Evolutionary conservation across 2,888 invertebrate genomes (phyloP).

Genomic region (Eupsilia transversa): DNA sequence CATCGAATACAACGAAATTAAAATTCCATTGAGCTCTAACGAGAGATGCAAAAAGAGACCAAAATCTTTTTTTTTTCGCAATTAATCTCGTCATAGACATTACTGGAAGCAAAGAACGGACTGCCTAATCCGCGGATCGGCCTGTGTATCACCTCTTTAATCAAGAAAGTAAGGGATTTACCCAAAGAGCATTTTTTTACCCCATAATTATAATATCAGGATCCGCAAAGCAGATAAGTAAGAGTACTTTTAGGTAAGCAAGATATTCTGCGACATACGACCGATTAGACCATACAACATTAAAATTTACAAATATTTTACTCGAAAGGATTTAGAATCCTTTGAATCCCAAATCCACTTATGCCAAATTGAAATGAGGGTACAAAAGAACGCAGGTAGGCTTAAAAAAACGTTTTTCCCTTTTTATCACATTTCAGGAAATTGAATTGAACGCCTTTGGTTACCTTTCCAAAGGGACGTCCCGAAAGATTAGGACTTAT

Average conservation of each 20-base stretch:
- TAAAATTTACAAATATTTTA: conserved; percentile 5
- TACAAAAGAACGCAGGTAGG: conserved; percentile 43
- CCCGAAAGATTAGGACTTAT: conserved; percentile 16
- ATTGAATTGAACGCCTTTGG: conserved; percentile 47
- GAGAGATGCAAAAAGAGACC: not conserved
- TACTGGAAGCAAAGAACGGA: not conserved
- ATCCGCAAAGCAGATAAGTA: conserved; percentile 50
- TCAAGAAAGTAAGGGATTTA: conserved; percentile 60
- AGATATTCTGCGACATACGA: conserved; percentile 42
- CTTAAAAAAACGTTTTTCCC: conserved; percentile 28
- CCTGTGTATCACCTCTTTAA: conserved; percentile 43
- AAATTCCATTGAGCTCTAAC: not conserved
- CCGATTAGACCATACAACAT: conserved; percentile 14
- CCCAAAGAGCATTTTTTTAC: conserved; percentile 42
- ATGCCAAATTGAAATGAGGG: conserved; percentile 50
- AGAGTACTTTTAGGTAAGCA: conserved; percentile 27
- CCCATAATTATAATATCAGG: conserved; percentile 60
- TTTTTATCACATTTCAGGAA: conserved; percentile 42
- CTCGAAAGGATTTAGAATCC: conserved; percentile 9
- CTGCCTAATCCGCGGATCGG: conserved; percentile 36
- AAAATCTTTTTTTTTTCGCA: not conserved
- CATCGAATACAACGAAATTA: not conserved
- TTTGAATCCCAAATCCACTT: conserved; percentile 51
- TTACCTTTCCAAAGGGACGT: conserved; percentile 23
- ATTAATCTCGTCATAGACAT: conserved; percentile 22